Evolutionary conservation across 2,113 vertebrate genomes (phyloP).

Genomic region (Pedionomus torquatus): DNA sequence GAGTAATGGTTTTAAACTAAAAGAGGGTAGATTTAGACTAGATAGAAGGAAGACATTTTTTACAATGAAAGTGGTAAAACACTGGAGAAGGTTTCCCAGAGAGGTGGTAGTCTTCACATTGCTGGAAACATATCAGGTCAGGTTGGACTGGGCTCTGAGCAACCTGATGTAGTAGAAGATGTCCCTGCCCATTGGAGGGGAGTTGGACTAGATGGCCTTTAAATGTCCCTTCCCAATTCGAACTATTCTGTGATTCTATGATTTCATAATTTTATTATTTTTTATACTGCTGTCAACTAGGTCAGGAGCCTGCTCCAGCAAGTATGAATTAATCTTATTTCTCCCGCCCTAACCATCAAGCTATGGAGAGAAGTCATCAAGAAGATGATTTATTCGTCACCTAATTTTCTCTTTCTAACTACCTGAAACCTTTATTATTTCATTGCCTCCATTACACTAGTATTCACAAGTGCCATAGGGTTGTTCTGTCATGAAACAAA

Average conservation of each 20-base stretch:
- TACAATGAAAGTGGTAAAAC: neutral
- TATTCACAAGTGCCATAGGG: neutral
- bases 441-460: neutral
- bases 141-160: neutral
- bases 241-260: neutral
- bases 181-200: neutral
- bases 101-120: no score
- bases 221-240: neutral
- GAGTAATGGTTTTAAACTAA: neutral
- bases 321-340: neutral
- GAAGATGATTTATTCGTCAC: neutral
- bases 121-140: neutral
- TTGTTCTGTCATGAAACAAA: neutral
- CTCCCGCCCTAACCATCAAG: neutral
- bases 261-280: neutral
- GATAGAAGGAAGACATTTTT: neutral
- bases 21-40: neutral
- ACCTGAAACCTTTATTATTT: neutral
- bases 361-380: neutral
- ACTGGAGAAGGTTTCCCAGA: neutral
- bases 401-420: neutral
- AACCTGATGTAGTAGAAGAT: neutral
- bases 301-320: neutral
- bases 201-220: neutral
- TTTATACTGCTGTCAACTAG: neutral